These are phyloP conservation scores for Petromus typicus DNA, from an alignment of 2,113 vertebrate genomes.

Conservation along the genomic window DNA sequence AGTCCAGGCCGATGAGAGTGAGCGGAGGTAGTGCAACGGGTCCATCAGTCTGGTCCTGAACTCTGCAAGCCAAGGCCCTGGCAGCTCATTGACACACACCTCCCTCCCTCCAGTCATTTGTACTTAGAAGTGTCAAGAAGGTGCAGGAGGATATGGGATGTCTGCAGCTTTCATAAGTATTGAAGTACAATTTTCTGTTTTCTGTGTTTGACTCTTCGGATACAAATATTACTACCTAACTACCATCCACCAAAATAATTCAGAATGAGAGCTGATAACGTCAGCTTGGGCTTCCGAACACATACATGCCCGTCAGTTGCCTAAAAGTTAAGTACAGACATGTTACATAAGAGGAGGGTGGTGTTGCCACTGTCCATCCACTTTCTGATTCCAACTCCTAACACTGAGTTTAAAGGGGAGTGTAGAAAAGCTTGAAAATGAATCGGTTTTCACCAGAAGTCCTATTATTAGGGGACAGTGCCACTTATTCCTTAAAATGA, in stretches of 20 bases:
- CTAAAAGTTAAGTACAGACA: background rate
- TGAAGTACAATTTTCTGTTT: background rate
- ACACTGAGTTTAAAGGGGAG: background rate
- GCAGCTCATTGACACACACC: background rate
- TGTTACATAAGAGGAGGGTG: background rate
- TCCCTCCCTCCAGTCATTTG: background rate
- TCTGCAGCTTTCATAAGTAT: background rate
- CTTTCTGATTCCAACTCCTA: background rate
- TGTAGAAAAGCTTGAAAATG: background rate
- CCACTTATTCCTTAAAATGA: background rate
- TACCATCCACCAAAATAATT: background rate
- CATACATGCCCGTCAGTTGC: background rate
- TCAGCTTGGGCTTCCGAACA: background rate
- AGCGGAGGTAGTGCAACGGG: background rate
- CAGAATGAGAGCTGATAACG: background rate
- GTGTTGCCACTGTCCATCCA: background rate
- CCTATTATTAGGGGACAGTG: background rate
- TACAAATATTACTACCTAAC: background rate
- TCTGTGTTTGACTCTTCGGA: background rate
- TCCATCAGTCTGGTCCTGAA: background rate
- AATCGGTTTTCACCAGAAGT: background rate
- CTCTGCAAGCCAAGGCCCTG: background rate
- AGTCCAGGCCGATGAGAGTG: background rate
- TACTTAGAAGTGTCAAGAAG: background rate
- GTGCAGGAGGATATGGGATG: background rate